Conservation (phyloP, 2,113 vertebrate genomes). For the Zootoca vivipara region DNA sequence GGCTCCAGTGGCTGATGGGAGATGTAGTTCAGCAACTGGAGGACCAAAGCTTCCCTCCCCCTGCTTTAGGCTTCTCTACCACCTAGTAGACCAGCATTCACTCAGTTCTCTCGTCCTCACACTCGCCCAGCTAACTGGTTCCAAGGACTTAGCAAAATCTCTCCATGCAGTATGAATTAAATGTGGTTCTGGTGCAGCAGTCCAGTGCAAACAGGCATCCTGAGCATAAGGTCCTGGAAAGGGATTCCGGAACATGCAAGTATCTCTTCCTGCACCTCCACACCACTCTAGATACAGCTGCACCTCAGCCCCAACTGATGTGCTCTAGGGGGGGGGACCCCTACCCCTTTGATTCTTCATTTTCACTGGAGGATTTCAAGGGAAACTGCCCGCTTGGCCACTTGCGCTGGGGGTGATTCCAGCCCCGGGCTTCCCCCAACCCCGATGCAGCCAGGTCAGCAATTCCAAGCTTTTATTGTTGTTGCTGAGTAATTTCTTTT, state of each 20-base stretch:
- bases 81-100: neutral
- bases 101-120: neutral
- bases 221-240: too few species aligned
- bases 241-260: neutral
- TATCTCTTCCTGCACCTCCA: neutral
- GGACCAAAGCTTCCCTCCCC: too few species aligned
- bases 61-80: too few species aligned
- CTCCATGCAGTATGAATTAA: neutral
- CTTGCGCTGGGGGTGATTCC: neutral
- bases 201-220: neutral
- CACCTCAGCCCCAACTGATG: neutral
- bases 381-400: neutral
- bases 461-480: constrained; percentile 19
- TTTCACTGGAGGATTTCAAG: neutral
- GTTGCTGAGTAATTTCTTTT: constrained; percentile 28
- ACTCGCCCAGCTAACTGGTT: neutral
- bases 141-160: neutral
- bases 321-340: neutral
- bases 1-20: too few species aligned
- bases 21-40: too few species aligned
- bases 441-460: constrained; percentile 2
- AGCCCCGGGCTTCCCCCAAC: neutral
- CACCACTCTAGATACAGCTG: neutral
- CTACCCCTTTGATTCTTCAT: too few species aligned
- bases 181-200: neutral